A percentile compares a stretch with the other conserved stretches of the same genome.
Conservation (phyloP, 2,797 vertebrate species). For the Acrossocheilus fasciatus region DNA sequence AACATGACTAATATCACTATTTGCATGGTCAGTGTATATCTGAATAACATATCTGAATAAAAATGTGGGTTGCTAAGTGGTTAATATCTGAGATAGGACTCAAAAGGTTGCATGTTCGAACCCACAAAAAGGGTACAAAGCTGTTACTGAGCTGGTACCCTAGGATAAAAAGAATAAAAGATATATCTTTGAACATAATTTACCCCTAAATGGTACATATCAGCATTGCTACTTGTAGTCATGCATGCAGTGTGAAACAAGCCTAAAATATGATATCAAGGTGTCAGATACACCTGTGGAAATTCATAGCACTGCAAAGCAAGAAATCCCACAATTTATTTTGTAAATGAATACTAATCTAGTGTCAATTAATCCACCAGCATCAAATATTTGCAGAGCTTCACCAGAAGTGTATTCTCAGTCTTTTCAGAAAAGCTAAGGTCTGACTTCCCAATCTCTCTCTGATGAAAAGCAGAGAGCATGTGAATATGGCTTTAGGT, state of each 20-base stretch:
- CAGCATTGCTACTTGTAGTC: neutral
- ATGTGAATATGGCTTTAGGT: conserved; percentile 34
- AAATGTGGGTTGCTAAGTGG: neutral
- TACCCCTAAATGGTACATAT: neutral
- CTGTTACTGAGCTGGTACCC: neutral
- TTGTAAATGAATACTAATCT: conserved; percentile 11
- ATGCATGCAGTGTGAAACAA: neutral
- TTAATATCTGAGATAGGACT: neutral
- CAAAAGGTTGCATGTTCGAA: neutral
- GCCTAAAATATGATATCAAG: neutral
- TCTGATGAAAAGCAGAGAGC: conserved; percentile 10
- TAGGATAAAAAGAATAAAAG: neutral
- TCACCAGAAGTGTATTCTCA: neutral
- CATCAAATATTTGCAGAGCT: conserved; percentile 9
- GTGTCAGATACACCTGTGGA: neutral
- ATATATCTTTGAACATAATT: neutral
- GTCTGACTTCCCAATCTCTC: neutral
- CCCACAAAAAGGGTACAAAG: neutral
- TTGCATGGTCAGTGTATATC: neutral
- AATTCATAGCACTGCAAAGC: conserved; percentile 6
- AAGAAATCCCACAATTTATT: conserved; percentile 8
- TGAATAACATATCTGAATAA: neutral
- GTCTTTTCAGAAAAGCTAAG: neutral
- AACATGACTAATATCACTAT: neutral
- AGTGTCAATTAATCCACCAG: neutral